Percentiles rank a stretch among this genome's conserved stretches.
These are phyloP conservation scores for Habropoda laboriosa DNA, from an alignment of 1,140 invertebrate species.

Conservation along the genomic window DNA sequence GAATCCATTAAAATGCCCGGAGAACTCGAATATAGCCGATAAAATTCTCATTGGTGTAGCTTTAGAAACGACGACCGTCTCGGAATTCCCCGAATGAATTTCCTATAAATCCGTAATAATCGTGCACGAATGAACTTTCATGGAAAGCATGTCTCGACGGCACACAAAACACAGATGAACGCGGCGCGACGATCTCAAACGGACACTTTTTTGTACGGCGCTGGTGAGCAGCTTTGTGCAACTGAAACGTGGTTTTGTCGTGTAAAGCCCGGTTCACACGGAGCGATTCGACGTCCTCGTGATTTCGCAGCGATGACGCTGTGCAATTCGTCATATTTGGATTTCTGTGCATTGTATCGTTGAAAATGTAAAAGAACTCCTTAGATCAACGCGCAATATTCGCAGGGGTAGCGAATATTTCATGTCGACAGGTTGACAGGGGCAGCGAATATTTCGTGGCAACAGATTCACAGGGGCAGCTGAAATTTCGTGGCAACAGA, in stretches of 20 bases:
- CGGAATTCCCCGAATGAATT: background rate
- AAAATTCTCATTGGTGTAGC: background rate
- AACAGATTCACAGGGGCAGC: too few relatives aligned
- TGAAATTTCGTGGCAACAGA: too few relatives aligned
- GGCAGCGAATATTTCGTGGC: too few relatives aligned
- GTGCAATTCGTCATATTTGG: too few relatives aligned
- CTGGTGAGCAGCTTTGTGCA: conserved; percentile 12
- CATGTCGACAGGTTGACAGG: too few relatives aligned
- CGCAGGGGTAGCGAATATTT: too few relatives aligned
- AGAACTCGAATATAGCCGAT: background rate
- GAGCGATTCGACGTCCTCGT: too few relatives aligned
- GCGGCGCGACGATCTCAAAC: background rate
- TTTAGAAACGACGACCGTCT: background rate
- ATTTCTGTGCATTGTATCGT: too few relatives aligned
- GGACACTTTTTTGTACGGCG: background rate
- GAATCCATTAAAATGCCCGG: background rate
- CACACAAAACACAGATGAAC: conserved; percentile 13
- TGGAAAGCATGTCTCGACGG: conserved; percentile 44
- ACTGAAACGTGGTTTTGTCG: background rate
- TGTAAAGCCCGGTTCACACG: too few relatives aligned
- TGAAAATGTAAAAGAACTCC: too few relatives aligned
- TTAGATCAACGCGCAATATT: too few relatives aligned
- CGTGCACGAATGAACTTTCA: conserved; percentile 47
- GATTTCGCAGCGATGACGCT: too few relatives aligned
- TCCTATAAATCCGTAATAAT: background rate